Conservation (phyloP, 2,797 vertebrate species). For the Thunnus albacares region DNA sequence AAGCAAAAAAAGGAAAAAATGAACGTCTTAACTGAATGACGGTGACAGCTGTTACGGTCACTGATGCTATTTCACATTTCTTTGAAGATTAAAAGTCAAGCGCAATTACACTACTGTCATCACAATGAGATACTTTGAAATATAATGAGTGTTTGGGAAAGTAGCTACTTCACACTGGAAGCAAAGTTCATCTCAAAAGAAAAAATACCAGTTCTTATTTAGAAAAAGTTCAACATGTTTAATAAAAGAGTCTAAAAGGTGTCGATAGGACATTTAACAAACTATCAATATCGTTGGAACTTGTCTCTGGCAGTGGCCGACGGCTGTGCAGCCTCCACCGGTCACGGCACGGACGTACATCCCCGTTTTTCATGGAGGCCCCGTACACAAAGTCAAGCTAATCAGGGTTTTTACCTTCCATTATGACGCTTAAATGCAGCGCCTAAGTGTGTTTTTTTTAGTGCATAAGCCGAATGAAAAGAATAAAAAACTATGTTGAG, state of each 20-base stretch:
- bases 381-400: too few species aligned
- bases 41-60: constrained; percentile 28
- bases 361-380: too few species aligned
- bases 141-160: background rate
- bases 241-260: background rate
- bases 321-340: too few species aligned
- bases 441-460: too few species aligned
- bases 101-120: constrained; percentile 2
- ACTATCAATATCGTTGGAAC: too few species aligned
- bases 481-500: too few species aligned
- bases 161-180: background rate
- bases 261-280: too few species aligned
- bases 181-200: constrained; percentile 10
- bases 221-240: constrained; percentile 10
- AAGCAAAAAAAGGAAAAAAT: background rate
- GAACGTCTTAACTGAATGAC: background rate
- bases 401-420: too few species aligned
- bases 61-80: constrained; percentile 7
- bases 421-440: too few species aligned
- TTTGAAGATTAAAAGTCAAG: constrained; percentile 19
- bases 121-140: constrained; percentile 34
- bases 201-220: background rate
- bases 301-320: too few species aligned
- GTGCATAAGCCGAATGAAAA: too few species aligned
- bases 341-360: too few species aligned